Percentiles rank a stretch among this genome's conserved stretches.
Evolutionary conservation across 1,140 invertebrate species (phyloP).

Genomic region (Cotesia vestalis): DNA sequence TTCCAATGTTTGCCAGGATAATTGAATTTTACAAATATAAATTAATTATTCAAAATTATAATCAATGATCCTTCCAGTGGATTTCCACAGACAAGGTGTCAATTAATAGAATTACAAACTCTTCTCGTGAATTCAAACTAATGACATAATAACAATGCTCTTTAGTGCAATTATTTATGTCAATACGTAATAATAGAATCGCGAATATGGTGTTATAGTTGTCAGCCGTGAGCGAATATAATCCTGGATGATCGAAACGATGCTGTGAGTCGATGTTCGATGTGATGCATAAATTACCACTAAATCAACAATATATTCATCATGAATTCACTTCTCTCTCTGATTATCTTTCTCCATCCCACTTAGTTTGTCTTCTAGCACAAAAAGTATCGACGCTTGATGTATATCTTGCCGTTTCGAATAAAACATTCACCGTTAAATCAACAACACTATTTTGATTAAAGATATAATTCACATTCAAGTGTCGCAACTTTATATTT

Average conservation of each 20-base stretch:
- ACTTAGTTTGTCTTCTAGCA: neutral
- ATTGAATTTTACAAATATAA: neutral
- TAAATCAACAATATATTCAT: conserved; percentile 60
- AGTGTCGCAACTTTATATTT: too few species aligned
- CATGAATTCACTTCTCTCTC: conserved; percentile 16
- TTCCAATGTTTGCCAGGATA: neutral
- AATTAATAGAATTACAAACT: conserved; percentile 21
- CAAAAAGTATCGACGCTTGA: neutral
- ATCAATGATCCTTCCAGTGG: conserved; percentile 14
- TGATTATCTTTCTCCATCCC: neutral
- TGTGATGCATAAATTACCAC: conserved; percentile 52
- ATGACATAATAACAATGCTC: conserved; percentile 52
- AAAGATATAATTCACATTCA: too few species aligned
- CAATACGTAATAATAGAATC: conserved; percentile 54
- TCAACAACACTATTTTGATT: conserved; percentile 6
- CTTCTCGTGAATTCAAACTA: conserved; percentile 33
- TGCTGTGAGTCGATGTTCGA: conserved; percentile 11
- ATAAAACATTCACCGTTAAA: conserved; percentile 11
- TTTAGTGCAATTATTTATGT: conserved; percentile 56
- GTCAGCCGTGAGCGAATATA: conserved; percentile 31
- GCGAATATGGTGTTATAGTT: conserved; percentile 34
- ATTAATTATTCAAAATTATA: neutral
- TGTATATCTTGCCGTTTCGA: neutral
- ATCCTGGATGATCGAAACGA: conserved; percentile 31
- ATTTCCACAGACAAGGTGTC: neutral